Evolutionary conservation across 1,140 invertebrate genomes (phyloP).

Genomic region (Philotrypesis tridentata): DNA sequence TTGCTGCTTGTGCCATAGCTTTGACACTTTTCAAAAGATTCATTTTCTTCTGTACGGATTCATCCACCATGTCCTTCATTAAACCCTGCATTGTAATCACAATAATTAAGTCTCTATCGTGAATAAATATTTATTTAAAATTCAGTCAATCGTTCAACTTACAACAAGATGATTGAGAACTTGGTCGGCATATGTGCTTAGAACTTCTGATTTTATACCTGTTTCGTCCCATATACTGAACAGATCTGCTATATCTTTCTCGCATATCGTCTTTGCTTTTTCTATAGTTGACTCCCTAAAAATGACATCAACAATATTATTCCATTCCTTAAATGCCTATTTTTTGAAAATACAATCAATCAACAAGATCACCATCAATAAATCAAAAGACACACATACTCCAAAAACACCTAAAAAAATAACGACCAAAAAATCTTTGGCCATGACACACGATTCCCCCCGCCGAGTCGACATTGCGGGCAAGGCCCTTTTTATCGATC

Average conservation of each 20-base stretch:
- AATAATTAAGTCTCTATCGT: slow-evolving; percentile 18
- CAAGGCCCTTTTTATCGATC: slow-evolving; percentile 6
- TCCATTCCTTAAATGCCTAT: no score
- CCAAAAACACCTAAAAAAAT: no score
- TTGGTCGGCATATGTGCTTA: slow-evolving; percentile 51
- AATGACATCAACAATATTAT: not conserved
- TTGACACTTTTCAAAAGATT: slow-evolving; percentile 56
- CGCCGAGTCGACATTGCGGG: no score
- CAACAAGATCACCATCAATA: no score
- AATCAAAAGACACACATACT: no score
- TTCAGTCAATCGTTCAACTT: slow-evolving; percentile 13
- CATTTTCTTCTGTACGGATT: slow-evolving; percentile 58
- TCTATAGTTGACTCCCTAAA: slow-evolving; percentile 29
- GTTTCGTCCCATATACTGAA: slow-evolving; percentile 57
- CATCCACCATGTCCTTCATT: slow-evolving; percentile 63
- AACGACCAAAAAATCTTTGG: no score
- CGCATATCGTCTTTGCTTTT: slow-evolving; percentile 30
- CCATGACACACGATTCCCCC: no score
- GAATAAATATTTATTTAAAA: slow-evolving; percentile 12
- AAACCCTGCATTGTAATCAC: slow-evolving; percentile 50
- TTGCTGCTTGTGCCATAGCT: slow-evolving; percentile 53
- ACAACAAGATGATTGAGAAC: slow-evolving; percentile 53
- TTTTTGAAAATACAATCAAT: no score
- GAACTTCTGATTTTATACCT: slow-evolving; percentile 50
- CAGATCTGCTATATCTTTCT: slow-evolving; percentile 39